Evolutionary conservation across 2,888 invertebrate species (phyloP), one percentile per base, ranked within the genome.

Genomic region (Mystacides longicornis): DNA sequence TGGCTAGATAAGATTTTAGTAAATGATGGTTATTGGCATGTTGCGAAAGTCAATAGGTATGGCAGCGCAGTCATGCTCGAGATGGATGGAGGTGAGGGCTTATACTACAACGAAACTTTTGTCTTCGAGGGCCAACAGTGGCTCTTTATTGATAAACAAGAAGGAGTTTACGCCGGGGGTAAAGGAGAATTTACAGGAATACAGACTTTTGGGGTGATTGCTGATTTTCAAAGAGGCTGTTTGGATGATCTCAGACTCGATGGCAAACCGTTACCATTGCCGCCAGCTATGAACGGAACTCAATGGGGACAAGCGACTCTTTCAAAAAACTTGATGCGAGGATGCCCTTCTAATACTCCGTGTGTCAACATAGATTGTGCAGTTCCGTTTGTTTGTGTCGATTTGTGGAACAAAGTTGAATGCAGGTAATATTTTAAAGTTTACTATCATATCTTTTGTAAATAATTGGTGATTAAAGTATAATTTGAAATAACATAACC

Each of bases 381-480:
- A 0, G 90, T 90, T 67, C 93, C 92, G 7, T 93, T 94, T 71
- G 93, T 93, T 66, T 97, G 95, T 74, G 89, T 92, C 61, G 95
- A 94, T 74, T 83, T 97, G n/a, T 99, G 98, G 97, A 97, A 96
- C 72, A 90, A 92, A 73, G 92, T 94, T 67, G 95, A 96, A 71
- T 98, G 98, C 93, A 93, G 95, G 93, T 98, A 76, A 68, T 23
- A 20, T 46, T 20, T 46, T 21, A 14, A 37, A 37, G 14, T 37
- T 7, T 27, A 27, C 7, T 27, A 7, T 7, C 5, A 27, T 27
- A 27, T 27, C 27, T 27, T 27, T 7, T 27, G 27, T 7, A 5
- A 27, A 27, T 27, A 27, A 27, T 27, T 27, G 27, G 27, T 7
- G 7, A n/a, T n/a, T n/a, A n/a, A n/a, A n/a, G n/a, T n/a, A n/a